Evolutionary conservation across 2,888 invertebrate genomes (phyloP), one percentile per base, ranked within the genome.

Genomic region (Trachelus iudaicus): DNA sequence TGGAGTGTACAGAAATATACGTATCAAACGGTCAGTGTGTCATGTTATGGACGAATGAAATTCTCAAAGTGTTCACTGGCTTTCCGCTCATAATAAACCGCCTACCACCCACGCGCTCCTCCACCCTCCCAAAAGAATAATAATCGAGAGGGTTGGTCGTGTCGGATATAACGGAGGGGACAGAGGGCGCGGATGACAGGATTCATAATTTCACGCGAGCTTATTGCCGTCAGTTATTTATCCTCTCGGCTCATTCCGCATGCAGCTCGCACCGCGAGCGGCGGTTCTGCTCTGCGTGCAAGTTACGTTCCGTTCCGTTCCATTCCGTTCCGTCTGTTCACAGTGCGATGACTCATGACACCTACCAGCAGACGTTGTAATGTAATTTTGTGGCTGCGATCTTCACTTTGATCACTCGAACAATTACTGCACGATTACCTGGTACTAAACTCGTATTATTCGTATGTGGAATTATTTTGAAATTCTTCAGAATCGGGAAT

Each of bases 221-320:
- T 90, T 89, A 90, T 89, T 90, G 88, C 87, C 85, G 84, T 83
- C 88, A 81, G 87, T 89, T 90, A 89, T 90, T 90, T 87, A 89
- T 89, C 85, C 86, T 83, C 77, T 76, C 74, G 77, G 79, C 88
- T 89, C 87, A 87, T 89, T 89, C 83, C 84, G 85, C 85, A 89
- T 89, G 88, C 89, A 85, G 82, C 84, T 86, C 88, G 85, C 87
- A 85, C 80, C 82, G 71, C 31, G 71, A 71, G 71, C 12, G 71
- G 71, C 31, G 71, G 71, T 71, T 34, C 71, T 31, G 33, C 34
- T 31, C 71, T 31, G 33, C 33, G 33, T 71, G 71, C 71, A 71
- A 34, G 71, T 12, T 71, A 33, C 71, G 76, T 69, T 75, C 69
- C 40, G 75, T 75, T 76, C 23, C n/a, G 37, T 37, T 69, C 69